Percentiles rank a stretch among this genome's conserved stretches.
These are phyloP conservation scores for Athetis lepigone DNA, from an alignment of 2,888 invertebrate species.

Conservation along the genomic window DNA sequence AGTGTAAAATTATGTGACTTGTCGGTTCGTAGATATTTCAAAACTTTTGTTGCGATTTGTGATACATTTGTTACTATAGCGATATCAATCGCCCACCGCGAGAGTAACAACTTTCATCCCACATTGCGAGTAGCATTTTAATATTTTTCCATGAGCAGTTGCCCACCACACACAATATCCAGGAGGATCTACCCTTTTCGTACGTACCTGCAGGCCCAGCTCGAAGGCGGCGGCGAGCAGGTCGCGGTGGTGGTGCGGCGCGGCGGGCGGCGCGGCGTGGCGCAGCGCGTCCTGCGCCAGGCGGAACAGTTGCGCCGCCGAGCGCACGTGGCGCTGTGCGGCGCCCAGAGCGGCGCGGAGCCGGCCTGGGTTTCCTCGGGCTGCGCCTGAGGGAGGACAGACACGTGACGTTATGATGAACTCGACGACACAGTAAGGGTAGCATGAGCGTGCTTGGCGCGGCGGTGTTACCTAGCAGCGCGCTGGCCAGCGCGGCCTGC, in stretches of 20 bases:
- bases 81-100: too few relatives aligned
- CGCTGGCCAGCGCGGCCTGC: conserved; percentile 94
- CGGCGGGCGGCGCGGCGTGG: conserved; percentile 94
- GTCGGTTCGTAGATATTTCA: too few relatives aligned
- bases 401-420: too few relatives aligned
- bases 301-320: conserved; percentile 95
- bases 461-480: conserved; percentile 90
- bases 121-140: background rate
- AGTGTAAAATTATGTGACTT: too few relatives aligned
- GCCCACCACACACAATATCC: too few relatives aligned
- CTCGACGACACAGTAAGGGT: too few relatives aligned
- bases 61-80: too few relatives aligned
- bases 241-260: conserved; percentile 94
- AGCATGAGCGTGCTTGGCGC: too few relatives aligned
- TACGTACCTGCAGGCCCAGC: conserved; percentile 92
- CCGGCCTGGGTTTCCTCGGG: conserved; percentile 92
- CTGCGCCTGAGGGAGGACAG: conserved; percentile 74
- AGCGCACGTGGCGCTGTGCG: conserved; percentile 95
- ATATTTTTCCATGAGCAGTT: too few relatives aligned
- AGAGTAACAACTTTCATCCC: too few relatives aligned
- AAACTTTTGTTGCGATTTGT: too few relatives aligned
- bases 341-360: conserved; percentile 94
- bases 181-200: too few relatives aligned
- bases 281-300: conserved; percentile 96
- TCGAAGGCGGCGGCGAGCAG: conserved; percentile 95